A percentile compares a stretch with the other conserved stretches of the same genome.
Conservation (phyloP, 2,113 vertebrate genomes). For the Clupea harengus region DNA sequence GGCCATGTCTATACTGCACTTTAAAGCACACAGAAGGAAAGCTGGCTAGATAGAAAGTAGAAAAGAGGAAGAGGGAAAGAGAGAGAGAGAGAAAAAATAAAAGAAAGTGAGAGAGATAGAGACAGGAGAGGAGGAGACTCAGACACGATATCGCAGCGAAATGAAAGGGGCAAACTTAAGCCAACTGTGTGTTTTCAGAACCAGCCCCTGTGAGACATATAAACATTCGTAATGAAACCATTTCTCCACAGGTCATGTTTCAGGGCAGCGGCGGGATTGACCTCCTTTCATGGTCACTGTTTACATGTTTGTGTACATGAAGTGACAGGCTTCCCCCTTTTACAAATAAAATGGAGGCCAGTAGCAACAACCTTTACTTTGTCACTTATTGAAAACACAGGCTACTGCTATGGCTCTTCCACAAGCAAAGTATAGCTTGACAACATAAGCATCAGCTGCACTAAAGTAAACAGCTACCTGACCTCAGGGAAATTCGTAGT, state of each 20-base stretch:
- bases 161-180: neutral
- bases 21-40: neutral
- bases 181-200: constrained; percentile 13
- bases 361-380: neutral
- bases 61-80: neutral
- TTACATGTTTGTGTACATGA: constrained; percentile 20
- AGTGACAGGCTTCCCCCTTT: constrained; percentile 11
- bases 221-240: constrained; percentile 16
- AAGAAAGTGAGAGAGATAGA: neutral
- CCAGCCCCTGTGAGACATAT: constrained; percentile 8
- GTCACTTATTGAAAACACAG: constrained; percentile 14
- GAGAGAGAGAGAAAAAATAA: neutral
- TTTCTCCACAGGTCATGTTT: constrained; percentile 12
- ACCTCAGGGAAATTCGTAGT: neutral
- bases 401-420: neutral
- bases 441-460: neutral
- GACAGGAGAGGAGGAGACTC: neutral
- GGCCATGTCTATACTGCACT: constrained; percentile 59
- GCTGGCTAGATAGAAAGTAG: neutral
- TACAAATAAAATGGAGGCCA: constrained; percentile 9
- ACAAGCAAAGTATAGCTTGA: neutral
- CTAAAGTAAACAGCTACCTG: neutral
- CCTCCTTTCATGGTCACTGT: constrained; percentile 18
- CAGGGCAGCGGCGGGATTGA: neutral
- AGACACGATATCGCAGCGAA: neutral